phyloP scores from a whole-genome alignment of 1,140 invertebrate genomes.

The Drosophila parabipectinata region DNA sequence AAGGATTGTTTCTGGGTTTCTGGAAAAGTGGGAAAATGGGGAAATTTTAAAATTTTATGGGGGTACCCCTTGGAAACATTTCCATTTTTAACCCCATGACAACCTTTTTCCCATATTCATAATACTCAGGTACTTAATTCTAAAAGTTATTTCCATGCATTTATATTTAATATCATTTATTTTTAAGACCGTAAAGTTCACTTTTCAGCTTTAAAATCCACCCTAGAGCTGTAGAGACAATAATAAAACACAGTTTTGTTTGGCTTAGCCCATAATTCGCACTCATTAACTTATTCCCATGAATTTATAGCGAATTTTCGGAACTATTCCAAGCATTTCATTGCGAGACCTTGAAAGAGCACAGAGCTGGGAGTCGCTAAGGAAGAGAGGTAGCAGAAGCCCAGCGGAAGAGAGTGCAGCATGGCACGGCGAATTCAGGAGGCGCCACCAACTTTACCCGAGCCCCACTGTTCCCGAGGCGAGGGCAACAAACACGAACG shows the following conservation, averaged over 20 bases:
- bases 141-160: not conserved
- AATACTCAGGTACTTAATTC: not conserved
- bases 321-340: conserved; percentile 50
- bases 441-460: conserved; percentile 13
- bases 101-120: no score
- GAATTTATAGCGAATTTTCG: conserved; percentile 31
- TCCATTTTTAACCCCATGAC: no score
- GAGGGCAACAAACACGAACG: not conserved
- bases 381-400: not conserved
- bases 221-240: not conserved
- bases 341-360: conserved; percentile 33
- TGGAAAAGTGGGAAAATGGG: no score
- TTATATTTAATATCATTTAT: conserved; percentile 10
- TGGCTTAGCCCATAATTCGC: conserved; percentile 16
- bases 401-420: conserved; percentile 1
- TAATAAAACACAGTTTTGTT: conserved; percentile 20
- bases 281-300: conserved; percentile 22
- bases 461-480: conserved; percentile 1
- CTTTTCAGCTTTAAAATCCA: conserved; percentile 2
- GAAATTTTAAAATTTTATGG: no score
- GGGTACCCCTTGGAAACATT: no score
- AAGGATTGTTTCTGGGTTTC: no score
- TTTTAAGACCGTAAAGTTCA: conserved; percentile 2
- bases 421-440: conserved; percentile 38
- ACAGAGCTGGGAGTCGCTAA: not conserved